Base-by-base conservation (phyloP, 1,140 invertebrate species). In the Formica exsecta region DNA sequence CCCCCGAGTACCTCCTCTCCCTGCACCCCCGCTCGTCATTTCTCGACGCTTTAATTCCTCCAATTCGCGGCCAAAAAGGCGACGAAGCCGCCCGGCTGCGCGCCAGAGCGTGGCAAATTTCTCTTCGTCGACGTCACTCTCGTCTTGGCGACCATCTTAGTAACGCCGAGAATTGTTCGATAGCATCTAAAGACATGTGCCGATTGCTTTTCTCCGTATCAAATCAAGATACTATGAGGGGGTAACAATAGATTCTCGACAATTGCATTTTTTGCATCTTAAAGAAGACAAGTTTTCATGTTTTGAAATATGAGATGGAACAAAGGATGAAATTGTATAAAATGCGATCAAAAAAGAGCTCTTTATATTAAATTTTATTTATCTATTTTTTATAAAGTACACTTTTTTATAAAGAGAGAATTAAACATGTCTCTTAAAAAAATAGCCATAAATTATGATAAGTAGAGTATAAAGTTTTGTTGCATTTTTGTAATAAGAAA, bases 31-130 rank as follows among this genome's bases (percentile, higher is more conserved):
- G 29, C 62, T 73, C 57, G 16, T 59, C 74, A 51, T 86, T 85
- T 89, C 62, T 81, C 64, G n/a, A 62, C 71, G 65, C 38, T 83
- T 89, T 91, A 89, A 89, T 90, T 92, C 81, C 61, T 77, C 87
- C 87, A 84, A 91, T 91, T 92, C 90, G 88, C 79, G 62, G 86
- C 86, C 86, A 68, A 92, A 91, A 92, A 88, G 81, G 71, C 87
- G 36, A 85, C 51, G 41, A n/a, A 38, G 36, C 36, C 36, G 77
- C 25, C 79, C 59, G 70, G 22, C 22, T 73, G 70, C 32, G 44
- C 64, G 62, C 44, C 59, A 25, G n/a, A 44, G 54, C 59, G 70
- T 29, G 29, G 19, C 77, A 7, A 61, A 74, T 83, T 74, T 74
- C 79, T 81, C 79, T 62, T 57, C 51, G 48, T 59, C 64, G 13